Conservation (phyloP, 2,113 vertebrate species). For the Vombatus ursinus region DNA sequence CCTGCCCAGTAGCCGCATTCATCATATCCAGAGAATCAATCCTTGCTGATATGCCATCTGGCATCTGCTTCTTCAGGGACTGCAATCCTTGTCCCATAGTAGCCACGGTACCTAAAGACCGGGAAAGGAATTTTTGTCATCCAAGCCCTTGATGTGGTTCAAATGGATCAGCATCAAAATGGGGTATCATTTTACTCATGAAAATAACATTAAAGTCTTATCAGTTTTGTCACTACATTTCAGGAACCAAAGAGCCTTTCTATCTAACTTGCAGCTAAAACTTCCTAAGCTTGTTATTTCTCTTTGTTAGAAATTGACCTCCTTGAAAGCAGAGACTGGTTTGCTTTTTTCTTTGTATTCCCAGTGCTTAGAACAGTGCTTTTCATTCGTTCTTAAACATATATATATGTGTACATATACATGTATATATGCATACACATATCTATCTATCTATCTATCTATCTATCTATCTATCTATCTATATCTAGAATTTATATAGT, state of each 20-base stretch:
- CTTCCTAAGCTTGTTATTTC: neutral
- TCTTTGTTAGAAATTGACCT: neutral
- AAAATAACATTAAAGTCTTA: neutral
- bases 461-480: neutral
- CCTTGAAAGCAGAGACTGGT: neutral
- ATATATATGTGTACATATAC: neutral
- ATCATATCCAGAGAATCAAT: neutral
- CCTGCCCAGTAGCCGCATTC: neutral
- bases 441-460: neutral
- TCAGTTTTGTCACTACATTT: neutral
- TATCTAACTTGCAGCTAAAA: neutral
- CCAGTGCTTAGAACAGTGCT: neutral
- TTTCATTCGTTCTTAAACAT: neutral
- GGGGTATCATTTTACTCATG: neutral
- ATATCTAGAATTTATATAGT: neutral
- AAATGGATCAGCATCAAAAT: neutral
- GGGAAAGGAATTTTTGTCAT: neutral
- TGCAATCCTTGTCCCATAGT: neutral
- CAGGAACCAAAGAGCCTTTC: neutral
- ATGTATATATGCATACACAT: neutral
- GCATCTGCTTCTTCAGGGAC: neutral
- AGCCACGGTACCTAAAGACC: neutral
- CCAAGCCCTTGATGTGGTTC: neutral
- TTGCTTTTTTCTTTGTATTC: neutral
- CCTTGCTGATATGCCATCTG: neutral